These are phyloP conservation scores for Hypomecis atomaria DNA, from an alignment of 2,888 invertebrate genomes.

Conservation along the genomic window DNA sequence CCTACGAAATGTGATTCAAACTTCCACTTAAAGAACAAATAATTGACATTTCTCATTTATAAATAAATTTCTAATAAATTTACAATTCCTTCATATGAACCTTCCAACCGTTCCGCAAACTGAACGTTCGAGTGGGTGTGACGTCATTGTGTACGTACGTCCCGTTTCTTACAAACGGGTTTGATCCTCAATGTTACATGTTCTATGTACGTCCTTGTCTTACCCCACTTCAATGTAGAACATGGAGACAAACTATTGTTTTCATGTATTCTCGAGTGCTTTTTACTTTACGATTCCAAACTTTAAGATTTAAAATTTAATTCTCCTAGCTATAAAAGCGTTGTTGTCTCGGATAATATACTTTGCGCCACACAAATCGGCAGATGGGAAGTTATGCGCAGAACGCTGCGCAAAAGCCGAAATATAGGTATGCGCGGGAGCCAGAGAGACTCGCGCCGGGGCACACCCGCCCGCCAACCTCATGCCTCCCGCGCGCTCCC, in stretches of 20 bases:
- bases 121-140: conserved; percentile 42
- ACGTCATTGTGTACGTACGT: conserved; percentile 29
- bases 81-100: conserved; percentile 14
- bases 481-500: too few relatives aligned
- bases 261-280: conserved; percentile 14
- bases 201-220: conserved; percentile 19
- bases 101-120: conserved; percentile 18
- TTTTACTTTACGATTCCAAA: conserved; percentile 18
- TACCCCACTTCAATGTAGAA: conserved; percentile 33
- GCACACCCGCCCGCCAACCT: too few relatives aligned
- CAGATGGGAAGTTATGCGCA: too few relatives aligned
- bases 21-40: too few relatives aligned
- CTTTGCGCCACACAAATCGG: too few relatives aligned
- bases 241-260: conserved; percentile 10
- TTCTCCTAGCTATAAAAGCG: not conserved
- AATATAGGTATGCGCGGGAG: too few relatives aligned
- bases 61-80: too few relatives aligned
- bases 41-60: too few relatives aligned
- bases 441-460: too few relatives aligned
- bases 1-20: too few relatives aligned
- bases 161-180: conserved; percentile 27
- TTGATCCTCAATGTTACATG: conserved; percentile 21
- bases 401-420: too few relatives aligned
- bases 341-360: not conserved
- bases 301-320: not conserved